Percentiles rank a stretch among this genome's conserved stretches.
These are phyloP conservation scores for Hapalemur alaotrensis DNA, from an alignment of 2,797 vertebrate species.

Conservation along the genomic window DNA sequence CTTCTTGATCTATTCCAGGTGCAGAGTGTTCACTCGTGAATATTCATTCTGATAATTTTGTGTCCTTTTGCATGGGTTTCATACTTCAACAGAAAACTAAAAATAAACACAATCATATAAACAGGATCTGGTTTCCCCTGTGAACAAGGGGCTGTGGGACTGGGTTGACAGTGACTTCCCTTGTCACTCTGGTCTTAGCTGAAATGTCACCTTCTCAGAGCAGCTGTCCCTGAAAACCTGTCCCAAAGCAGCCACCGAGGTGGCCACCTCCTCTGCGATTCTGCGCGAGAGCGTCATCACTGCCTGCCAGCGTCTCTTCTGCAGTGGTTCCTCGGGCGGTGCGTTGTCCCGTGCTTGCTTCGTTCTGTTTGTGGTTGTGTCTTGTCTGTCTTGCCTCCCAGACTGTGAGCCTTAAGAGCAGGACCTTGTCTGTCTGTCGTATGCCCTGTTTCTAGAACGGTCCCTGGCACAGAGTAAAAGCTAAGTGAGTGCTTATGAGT, in stretches of 20 bases:
- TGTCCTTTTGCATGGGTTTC: not conserved
- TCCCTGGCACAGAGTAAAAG: not conserved
- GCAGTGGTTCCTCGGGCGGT: fast-evolving
- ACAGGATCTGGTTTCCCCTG: not conserved
- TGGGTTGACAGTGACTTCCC: not conserved
- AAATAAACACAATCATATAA: not conserved
- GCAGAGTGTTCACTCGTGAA: not conserved
- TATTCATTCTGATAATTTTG: fast-evolving
- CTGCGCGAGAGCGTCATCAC: fast-evolving
- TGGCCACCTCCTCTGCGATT: fast-evolving
- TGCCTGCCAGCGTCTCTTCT: fast-evolving
- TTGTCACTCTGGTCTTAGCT: not conserved
- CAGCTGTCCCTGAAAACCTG: not conserved
- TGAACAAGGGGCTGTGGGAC: not conserved
- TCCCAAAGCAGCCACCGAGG: fast-evolving
- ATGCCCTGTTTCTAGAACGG: not conserved
- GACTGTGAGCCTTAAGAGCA: fast-evolving
- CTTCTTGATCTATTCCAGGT: not conserved
- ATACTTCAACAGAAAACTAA: not conserved
- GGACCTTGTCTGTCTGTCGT: fast-evolving
- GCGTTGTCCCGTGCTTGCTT: fast-evolving
- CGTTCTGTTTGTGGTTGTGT: fast-evolving
- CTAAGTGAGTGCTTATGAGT: not conserved
- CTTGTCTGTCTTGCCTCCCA: not conserved
- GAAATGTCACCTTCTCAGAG: not conserved